A percentile compares a stretch with the other conserved stretches of the same genome.
phyloP scores from a whole-genome alignment of 2,888 invertebrate genomes.

The Fabriciana adippe region DNA sequence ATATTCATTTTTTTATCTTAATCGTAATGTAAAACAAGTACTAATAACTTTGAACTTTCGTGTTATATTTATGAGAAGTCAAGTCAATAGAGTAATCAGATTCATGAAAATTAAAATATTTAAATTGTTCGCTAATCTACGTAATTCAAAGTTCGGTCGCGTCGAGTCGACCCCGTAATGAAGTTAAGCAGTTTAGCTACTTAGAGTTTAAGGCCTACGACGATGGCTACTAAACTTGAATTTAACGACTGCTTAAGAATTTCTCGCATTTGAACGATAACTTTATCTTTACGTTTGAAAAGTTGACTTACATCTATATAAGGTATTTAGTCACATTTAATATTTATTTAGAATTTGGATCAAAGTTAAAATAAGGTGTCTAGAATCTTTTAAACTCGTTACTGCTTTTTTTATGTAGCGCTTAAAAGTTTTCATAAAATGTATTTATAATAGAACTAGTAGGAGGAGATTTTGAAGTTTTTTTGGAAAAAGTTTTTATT shows the following conservation, averaged over 20 bases:
- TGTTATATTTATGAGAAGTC: conserved; percentile 20
- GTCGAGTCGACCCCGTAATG: conserved; percentile 27
- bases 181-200: conserved; percentile 28
- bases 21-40: neutral
- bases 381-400: no score
- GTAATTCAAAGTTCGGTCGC: conserved; percentile 22
- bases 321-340: neutral
- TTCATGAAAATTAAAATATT: conserved; percentile 27
- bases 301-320: conserved; percentile 10
- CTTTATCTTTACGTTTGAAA: conserved; percentile 7
- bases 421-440: no score
- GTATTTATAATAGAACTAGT: no score
- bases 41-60: conserved; percentile 13
- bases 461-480: no score
- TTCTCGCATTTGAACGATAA: conserved; percentile 16
- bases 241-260: conserved; percentile 30
- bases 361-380: no score
- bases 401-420: no score
- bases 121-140: conserved; percentile 28
- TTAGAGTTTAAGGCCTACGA: conserved; percentile 30
- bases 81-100: conserved; percentile 27
- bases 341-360: no score
- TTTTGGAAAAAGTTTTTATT: no score
- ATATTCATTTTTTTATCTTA: no score
- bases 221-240: conserved; percentile 33